Evolutionary conservation across 2,888 invertebrate species (phyloP).

Genomic region (Agrotis ipsilon): DNA sequence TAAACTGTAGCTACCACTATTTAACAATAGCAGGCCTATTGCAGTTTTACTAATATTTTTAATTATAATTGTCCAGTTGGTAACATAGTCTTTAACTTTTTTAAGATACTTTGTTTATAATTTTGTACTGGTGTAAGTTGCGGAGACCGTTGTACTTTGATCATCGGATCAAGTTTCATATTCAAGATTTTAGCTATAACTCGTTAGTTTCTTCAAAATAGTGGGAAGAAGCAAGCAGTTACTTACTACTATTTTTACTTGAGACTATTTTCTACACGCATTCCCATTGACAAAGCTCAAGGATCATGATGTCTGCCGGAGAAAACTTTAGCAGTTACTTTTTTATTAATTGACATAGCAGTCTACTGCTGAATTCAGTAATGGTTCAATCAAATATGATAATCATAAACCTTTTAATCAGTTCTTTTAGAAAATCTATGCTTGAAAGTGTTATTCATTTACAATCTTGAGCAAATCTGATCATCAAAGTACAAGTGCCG

Average conservation of each 20-base stretch:
- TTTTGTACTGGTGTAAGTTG: conserved; percentile 38
- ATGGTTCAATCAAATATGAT: not conserved
- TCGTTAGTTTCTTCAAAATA: no score
- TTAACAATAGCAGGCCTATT: conserved; percentile 52
- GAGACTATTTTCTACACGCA: not conserved
- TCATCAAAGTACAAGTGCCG: conserved; percentile 20
- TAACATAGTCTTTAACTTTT: conserved; percentile 23
- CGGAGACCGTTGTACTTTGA: conserved; percentile 33
- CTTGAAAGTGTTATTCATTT: not conserved
- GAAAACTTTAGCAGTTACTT: not conserved
- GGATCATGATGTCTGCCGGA: not conserved
- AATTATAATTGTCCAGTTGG: conserved; percentile 28
- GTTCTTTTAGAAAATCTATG: no score
- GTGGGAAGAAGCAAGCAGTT: no score
- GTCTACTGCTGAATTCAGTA: not conserved
- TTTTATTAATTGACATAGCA: not conserved
- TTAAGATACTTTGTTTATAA: conserved; percentile 15
- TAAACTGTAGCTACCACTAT: conserved; percentile 30
- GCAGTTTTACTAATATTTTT: conserved; percentile 17
- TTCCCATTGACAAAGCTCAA: not conserved
- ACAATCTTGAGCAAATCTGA: conserved; percentile 2
- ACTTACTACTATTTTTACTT: no score
- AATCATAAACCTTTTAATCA: no score
- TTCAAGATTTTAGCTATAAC: not conserved
- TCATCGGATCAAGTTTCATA: not conserved